Conservation (phyloP, 2,113 vertebrate genomes). For the Brachypodius melanocephalos region DNA sequence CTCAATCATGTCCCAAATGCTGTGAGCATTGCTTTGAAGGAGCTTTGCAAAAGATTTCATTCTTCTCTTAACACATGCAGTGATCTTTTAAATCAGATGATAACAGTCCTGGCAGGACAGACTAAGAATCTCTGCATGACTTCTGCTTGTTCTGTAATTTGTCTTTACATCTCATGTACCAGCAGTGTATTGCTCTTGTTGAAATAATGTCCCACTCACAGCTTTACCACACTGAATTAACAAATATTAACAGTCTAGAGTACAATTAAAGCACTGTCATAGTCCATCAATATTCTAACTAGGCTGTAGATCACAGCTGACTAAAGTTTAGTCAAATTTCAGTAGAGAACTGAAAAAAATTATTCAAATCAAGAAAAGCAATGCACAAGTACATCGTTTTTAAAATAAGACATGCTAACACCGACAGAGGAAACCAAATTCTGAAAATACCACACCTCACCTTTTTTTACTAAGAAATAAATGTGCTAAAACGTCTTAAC, state of each 20-base stretch:
- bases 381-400: not conserved
- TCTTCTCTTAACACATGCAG: not conserved
- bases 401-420: not conserved
- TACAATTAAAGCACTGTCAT: not conserved
- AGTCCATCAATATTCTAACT: not conserved
- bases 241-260: not conserved
- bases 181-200: not conserved
- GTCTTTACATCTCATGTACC: not conserved
- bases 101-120: not conserved
- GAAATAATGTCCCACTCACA: not conserved
- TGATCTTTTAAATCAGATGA: not conserved
- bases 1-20: not conserved
- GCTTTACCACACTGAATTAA: not conserved
- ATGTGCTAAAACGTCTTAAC: not conserved
- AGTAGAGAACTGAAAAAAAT: not conserved
- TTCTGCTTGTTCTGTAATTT: not conserved
- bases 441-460: not conserved
- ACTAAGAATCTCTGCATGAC: not conserved
- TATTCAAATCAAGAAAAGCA: not conserved
- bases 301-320: not conserved
- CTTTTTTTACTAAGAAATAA: not conserved
- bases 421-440: not conserved
- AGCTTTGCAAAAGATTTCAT: not conserved
- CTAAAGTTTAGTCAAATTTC: not conserved
- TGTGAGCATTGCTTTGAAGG: not conserved